phyloP scores from a whole-genome alignment of 2,888 invertebrate species.

The Hyppa rectilinea region DNA sequence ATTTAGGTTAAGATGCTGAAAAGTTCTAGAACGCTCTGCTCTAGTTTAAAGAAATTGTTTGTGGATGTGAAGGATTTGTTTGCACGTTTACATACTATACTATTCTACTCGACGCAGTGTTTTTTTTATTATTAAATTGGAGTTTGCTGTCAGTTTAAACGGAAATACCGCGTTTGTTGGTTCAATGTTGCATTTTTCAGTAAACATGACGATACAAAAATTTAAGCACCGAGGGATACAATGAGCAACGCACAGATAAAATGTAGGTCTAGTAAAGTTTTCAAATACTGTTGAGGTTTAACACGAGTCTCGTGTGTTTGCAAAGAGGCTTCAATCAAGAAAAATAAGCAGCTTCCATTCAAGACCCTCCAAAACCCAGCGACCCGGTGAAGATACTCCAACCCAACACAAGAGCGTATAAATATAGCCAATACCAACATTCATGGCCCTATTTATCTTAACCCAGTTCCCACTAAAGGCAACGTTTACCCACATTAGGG shows the following conservation, averaged over 20 bases:
- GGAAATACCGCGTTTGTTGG: neutral
- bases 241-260: neutral
- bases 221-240: neutral
- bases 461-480: slow-evolving; percentile 48
- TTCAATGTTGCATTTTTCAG: neutral
- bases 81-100: too few relatives aligned
- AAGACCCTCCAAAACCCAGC: slow-evolving; percentile 17
- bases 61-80: slow-evolving; percentile 22
- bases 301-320: neutral
- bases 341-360: slow-evolving; percentile 21
- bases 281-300: neutral
- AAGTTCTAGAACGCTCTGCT: slow-evolving; percentile 35
- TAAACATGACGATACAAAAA: neutral
- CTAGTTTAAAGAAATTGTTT: slow-evolving; percentile 41
- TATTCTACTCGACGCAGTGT: too few relatives aligned
- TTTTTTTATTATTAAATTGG: too few relatives aligned
- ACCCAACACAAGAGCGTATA: slow-evolving; percentile 6
- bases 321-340: slow-evolving; percentile 16
- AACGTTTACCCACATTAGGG: slow-evolving; percentile 51
- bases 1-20: slow-evolving; percentile 53
- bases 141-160: too few relatives aligned
- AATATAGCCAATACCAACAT: slow-evolving; percentile 15
- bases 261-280: neutral
- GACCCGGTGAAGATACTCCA: neutral
- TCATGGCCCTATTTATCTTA: slow-evolving; percentile 39